phyloP scores from a whole-genome alignment of 2,888 invertebrate species.

The Dioctria linearis region DNA sequence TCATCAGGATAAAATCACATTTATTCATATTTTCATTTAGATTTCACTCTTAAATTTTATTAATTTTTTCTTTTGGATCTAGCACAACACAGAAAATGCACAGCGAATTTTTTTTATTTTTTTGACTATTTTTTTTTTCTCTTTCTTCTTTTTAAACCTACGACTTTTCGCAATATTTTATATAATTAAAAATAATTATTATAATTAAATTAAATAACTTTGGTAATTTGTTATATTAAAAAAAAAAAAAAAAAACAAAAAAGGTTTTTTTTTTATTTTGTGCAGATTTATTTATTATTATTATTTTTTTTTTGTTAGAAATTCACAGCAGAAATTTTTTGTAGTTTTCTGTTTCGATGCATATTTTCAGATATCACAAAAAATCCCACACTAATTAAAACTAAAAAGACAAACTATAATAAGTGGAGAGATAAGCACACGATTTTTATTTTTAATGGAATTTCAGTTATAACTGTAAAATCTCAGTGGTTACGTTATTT shows the following conservation, averaged over 20 bases:
- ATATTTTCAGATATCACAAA: conserved; percentile 6
- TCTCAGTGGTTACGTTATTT: neutral
- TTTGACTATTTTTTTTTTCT: neutral
- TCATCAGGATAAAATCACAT: conserved; percentile 19
- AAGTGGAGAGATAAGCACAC: neutral
- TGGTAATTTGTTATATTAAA: conserved; percentile 13
- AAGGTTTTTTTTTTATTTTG: no score
- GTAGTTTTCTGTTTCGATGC: neutral
- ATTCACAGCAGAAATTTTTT: neutral
- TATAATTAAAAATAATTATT: neutral
- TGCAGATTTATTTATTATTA: no score
- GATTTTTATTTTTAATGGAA: conserved; percentile 11
- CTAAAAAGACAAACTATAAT: no score
- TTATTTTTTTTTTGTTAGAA: neutral
- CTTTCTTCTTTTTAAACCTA: neutral
- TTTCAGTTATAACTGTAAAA: conserved; percentile 17
- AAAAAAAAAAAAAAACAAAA: no score
- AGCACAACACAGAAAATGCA: conserved; percentile 42
- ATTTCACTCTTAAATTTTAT: conserved; percentile 30
- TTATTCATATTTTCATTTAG: neutral
- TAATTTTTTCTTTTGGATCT: conserved; percentile 3
- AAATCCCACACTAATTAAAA: conserved; percentile 1
- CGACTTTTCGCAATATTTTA: neutral
- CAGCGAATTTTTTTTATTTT: conserved; percentile 14
- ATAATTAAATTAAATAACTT: conserved; percentile 13